Evolutionary conservation across 2,888 invertebrate genomes (phyloP), one percentile per base, ranked within the genome.

Genomic region (Empis stercorea): DNA sequence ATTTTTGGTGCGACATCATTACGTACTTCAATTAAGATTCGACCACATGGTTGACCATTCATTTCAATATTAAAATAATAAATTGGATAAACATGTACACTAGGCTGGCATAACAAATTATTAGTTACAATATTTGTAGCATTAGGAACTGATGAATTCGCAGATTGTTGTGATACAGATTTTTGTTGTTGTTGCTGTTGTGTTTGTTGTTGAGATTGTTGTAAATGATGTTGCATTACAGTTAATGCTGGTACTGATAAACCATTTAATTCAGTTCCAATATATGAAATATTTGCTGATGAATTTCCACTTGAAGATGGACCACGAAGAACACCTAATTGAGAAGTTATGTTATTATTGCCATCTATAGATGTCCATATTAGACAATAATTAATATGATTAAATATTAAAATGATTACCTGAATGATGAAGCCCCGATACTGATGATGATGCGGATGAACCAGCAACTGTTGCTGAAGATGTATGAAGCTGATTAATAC

Each of bases 1-100:
- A 87, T 86, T 62, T 81, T 81, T 15, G 86, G 87, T 15, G 87
- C 86, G 30, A 79, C 81, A 66, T 86, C 86, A 39, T 80, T 80
- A 48, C 83, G 74, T 30, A 84, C 84, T 64, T 85, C 85, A 54
- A 87, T 81, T 38, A 87, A 78, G 51, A 87, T 77, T 30, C 86
- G 75, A 0, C 86, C 86, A 55, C 78, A 73, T 2, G 78, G 76
- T 20, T 76, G 68, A 10, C 83, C 81, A 65, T 82, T 81, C 46
- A 84, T 80, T 61, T 84, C 84, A 57, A 85, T 76, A 63, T 84
- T 82, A 65, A 86, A 84, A 63, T 76, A 86, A 65, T 81, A 86
- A 50, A 84, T 73, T 13, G 84, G 84, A 61, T 79, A 81, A 43
- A 76, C 71, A 57, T 75, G 76, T 48, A 67, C 59, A 41, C 65